Base-by-base conservation (phyloP, 2,888 invertebrate genomes). In the Nemotelus nigrinus region DNA sequence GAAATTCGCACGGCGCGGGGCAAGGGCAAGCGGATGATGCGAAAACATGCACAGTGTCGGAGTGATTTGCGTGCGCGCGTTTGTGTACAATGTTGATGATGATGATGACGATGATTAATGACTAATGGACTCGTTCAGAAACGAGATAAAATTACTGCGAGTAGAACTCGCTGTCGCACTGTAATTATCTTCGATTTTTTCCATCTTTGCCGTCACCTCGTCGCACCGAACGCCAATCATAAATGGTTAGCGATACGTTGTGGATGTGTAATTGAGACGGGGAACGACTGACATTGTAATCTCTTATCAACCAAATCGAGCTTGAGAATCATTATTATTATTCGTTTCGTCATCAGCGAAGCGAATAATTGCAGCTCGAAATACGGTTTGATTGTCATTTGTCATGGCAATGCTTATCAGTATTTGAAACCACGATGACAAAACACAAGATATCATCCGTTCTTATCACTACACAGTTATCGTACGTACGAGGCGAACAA, bases 71-170 rank as follows among this genome's bases (percentile, higher is more conserved):
- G 7, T 70, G 41, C 41, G 60, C 60, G 41, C 70, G 53, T 47
- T 45, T 58, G 72, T 57, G 47, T 55, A 39, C 72, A 60, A 58
- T 72, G 63, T 63, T 63, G 58, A 48, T 72, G 72, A 47, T 72
- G 58, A 60, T 72, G 72, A 72, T 45, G 72, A 58, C 58, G 71
- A 71, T 71, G 72, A 72, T 72, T 72, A 72, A 72, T 72, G 72
- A 72, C 72, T 72, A 72, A 72, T 72, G 72, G 60, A 72, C 72
- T 72, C n/a, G 60, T 45, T 72, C 72, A 25, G 72, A 58, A 71
- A 47, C 47, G 58, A 53, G 72, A 72, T 72, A 72, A 72, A 47
- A 45, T 39, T 39, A 47, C 39, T 67, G 48, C 48, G 47, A 6
- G 67, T 10, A 47, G n/a, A 7, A 39, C 41, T 70, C 70, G 55